phyloP scores from a whole-genome alignment of 1,140 invertebrate species.

The Zaprionus inermis region DNA sequence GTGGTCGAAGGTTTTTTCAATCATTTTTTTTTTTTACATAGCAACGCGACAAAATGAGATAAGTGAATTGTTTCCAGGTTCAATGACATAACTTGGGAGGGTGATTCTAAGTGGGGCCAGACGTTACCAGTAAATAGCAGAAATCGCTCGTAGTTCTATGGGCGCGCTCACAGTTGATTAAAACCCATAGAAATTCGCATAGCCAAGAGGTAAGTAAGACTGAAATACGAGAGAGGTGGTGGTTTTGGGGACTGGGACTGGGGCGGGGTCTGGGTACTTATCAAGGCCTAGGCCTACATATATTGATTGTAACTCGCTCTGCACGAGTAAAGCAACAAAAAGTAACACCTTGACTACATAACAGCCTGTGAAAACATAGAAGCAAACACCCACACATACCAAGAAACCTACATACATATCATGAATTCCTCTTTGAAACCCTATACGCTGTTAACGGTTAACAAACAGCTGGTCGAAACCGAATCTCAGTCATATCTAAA shows the following conservation, averaged over 20 bases:
- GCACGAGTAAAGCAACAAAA: constrained; percentile 6
- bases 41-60: constrained; percentile 55
- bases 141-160: neutral
- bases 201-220: constrained; percentile 22
- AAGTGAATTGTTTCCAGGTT: constrained; percentile 54
- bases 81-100: constrained; percentile 55
- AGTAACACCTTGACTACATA: constrained; percentile 2
- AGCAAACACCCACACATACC: neutral
- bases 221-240: constrained; percentile 10
- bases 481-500: neutral
- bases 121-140: constrained; percentile 26
- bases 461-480: constrained; percentile 1
- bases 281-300: constrained; percentile 38
- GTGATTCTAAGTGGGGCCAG: constrained; percentile 19
- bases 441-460: neutral
- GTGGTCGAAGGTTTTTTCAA: constrained; percentile 11
- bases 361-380: constrained; percentile 4
- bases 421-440: neutral
- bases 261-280: constrained; percentile 16
- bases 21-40: constrained; percentile 31
- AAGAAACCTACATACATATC: neutral
- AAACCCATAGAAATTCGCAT: constrained; percentile 68
- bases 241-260: neutral
- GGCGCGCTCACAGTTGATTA: constrained; percentile 42
- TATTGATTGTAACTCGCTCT: constrained; percentile 41